Evolutionary conservation across 2,888 invertebrate genomes (phyloP), one percentile per base, ranked within the genome.

Genomic region (Unio pictorum): DNA sequence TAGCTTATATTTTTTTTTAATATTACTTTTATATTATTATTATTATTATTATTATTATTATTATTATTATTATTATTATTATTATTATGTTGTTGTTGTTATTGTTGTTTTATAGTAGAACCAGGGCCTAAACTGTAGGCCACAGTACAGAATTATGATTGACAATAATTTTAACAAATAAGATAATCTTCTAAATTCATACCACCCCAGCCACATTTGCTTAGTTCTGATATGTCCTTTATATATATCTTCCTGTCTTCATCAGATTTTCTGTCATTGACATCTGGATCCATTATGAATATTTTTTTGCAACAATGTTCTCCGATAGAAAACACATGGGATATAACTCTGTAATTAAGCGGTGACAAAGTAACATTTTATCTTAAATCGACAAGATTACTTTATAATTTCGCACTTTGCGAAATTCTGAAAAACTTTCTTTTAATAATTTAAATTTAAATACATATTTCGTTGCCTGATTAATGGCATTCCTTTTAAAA

Each of bases 161-260:
- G 63, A 11, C 4, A 7, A 2, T 17, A 45, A 18, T 18, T 63
- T 6, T 63, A 30, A 45, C 63, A 26, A 61, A 30, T 61, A 20
- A 30, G 7, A 61, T 15, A 28, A 28, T 28, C 11, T 26, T 30
- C 23, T 55, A 28, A 17, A 26, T 57, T 20, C 61, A 74, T 73
- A 83, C 83, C 83, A 61, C 81, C 74, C 81, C 81, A 83, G 61
- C 81, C 81, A 62, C 70, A 73, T 23, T 64, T 67, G 30, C 73
- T 74, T 54, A 83, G 69, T 26, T 76, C 68, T 20, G 72, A 72
- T 28, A 75, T 70, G 20, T 75, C 61, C 63, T 71, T 66, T 15
- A 76, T 64, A 61, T 78, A 74, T 58, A 61, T 74, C 18, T 72
- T 73, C 55, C 61, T 55, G n/a, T 70, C 68, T 23, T 57, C 58